phyloP scores from a whole-genome alignment of 1,140 invertebrate genomes.

The Bombyx mandarina region DNA sequence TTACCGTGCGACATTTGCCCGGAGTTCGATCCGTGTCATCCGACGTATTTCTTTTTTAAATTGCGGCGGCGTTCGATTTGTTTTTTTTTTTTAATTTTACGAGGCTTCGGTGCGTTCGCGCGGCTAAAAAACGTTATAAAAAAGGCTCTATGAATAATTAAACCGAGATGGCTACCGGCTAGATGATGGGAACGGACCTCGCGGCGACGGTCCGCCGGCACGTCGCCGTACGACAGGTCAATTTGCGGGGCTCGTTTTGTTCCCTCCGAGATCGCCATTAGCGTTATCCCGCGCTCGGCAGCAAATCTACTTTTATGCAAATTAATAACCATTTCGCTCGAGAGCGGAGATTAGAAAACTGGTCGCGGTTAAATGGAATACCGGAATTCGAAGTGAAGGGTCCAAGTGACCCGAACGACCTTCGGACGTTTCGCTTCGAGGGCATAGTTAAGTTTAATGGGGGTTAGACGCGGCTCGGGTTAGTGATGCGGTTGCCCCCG shows the following conservation, averaged over 20 bases:
- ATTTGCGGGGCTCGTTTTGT: constrained; percentile 57
- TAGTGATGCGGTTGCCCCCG: constrained; percentile 52
- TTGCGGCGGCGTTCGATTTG: constrained; percentile 53
- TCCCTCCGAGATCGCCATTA: constrained; percentile 39
- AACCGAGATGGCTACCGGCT: constrained; percentile 66
- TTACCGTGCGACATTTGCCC: constrained; percentile 69
- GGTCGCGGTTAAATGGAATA: constrained; percentile 7
- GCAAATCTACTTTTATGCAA: constrained; percentile 39
- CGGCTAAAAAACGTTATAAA: constrained; percentile 66
- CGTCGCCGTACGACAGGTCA: constrained; percentile 43
- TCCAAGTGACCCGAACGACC: constrained; percentile 3
- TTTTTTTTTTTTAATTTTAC: constrained; percentile 68
- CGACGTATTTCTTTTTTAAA: constrained; percentile 68
- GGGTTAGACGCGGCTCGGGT: constrained; percentile 51
- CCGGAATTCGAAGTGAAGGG: background rate
- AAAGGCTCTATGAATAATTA: constrained; percentile 69
- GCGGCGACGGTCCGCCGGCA: constrained; percentile 55
- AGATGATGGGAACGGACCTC: constrained; percentile 67
- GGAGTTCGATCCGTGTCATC: constrained; percentile 70
- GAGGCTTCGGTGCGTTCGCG: constrained; percentile 49
- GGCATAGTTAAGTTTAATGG: constrained; percentile 66
- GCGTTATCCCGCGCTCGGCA: constrained; percentile 20
- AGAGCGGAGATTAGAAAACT: constrained; percentile 15
- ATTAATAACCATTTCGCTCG: constrained; percentile 15
- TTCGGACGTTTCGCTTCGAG: constrained; percentile 48